phyloP scores from a whole-genome alignment of 2,113 vertebrate species.

The Ictalurus furcatus region DNA sequence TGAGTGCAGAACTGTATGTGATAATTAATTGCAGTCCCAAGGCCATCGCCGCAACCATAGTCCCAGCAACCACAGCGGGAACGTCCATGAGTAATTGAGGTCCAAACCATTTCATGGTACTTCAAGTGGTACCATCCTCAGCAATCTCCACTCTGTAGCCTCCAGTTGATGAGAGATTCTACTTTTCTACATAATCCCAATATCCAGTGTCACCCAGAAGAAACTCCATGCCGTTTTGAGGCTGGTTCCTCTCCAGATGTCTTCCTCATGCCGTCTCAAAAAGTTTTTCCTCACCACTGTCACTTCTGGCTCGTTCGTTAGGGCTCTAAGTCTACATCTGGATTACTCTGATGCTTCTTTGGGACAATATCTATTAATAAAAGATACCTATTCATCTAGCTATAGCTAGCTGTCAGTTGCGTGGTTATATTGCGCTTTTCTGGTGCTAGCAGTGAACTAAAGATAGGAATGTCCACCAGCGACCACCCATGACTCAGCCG shows the following conservation, averaged over 20 bases:
- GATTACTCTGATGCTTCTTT: background rate
- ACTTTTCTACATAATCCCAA: background rate
- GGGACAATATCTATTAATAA: background rate
- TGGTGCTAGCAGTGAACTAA: background rate
- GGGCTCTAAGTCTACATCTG: background rate
- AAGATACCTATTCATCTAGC: background rate
- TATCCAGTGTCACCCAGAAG: background rate
- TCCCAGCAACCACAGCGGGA: no score
- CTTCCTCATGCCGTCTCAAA: background rate
- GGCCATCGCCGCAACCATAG: no score
- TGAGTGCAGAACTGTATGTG: no score
- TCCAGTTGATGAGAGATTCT: no score
- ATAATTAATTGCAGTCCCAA: no score
- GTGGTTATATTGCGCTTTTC: background rate
- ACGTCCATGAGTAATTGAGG: no score
- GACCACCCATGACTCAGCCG: conserved; percentile 40
- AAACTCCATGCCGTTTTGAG: background rate
- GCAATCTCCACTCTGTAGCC: no score
- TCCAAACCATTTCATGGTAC: no score
- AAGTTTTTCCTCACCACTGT: background rate
- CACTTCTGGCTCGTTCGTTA: background rate
- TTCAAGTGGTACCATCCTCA: no score
- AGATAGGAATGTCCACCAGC: background rate
- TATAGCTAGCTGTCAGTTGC: background rate
- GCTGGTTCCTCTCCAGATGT: background rate